phyloP scores from a whole-genome alignment of 2,888 invertebrate species.

The Leptothorax acervorum region DNA sequence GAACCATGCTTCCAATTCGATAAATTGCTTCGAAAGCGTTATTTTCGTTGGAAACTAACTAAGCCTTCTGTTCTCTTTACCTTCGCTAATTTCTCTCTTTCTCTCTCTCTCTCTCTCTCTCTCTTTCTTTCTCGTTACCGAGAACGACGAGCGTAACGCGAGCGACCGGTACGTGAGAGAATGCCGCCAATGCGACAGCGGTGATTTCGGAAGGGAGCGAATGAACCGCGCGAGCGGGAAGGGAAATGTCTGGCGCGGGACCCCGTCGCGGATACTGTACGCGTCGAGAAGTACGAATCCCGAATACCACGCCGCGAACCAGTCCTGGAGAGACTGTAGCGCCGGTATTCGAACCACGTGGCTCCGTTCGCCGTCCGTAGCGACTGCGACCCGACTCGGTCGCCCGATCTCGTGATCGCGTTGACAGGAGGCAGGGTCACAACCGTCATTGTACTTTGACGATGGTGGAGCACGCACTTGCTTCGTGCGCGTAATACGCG shows the following conservation, averaged over 20 bases:
- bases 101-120: slow-evolving; percentile 53
- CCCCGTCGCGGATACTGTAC: slow-evolving; percentile 66
- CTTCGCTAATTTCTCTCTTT: slow-evolving; percentile 63
- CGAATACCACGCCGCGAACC: slow-evolving; percentile 68
- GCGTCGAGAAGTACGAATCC: slow-evolving; percentile 70
- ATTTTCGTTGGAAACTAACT: slow-evolving; percentile 12
- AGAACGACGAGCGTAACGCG: slow-evolving; percentile 81
- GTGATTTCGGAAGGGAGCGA: slow-evolving; percentile 68
- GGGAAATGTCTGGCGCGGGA: slow-evolving; percentile 72
- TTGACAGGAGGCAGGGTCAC: slow-evolving; percentile 66
- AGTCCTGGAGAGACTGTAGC: slow-evolving; percentile 63
- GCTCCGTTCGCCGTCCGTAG: slow-evolving; percentile 51
- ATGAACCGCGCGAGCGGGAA: slow-evolving; percentile 60
- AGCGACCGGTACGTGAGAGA: slow-evolving; percentile 83
- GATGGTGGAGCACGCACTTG: slow-evolving; percentile 47
- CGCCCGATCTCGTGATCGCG: slow-evolving; percentile 65
- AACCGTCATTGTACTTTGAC: slow-evolving; percentile 59
- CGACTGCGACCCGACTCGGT: slow-evolving; percentile 64
- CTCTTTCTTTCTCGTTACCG: slow-evolving; percentile 70
- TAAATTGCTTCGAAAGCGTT: not conserved
- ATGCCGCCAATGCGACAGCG: slow-evolving; percentile 81
- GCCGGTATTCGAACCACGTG: slow-evolving; percentile 80
- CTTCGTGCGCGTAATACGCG: slow-evolving; percentile 40
- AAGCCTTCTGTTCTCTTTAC: slow-evolving; percentile 60
- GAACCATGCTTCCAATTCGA: not conserved